phyloP scores from a whole-genome alignment of 2,888 invertebrate species.

The Eupithecia pulchellata region DNA sequence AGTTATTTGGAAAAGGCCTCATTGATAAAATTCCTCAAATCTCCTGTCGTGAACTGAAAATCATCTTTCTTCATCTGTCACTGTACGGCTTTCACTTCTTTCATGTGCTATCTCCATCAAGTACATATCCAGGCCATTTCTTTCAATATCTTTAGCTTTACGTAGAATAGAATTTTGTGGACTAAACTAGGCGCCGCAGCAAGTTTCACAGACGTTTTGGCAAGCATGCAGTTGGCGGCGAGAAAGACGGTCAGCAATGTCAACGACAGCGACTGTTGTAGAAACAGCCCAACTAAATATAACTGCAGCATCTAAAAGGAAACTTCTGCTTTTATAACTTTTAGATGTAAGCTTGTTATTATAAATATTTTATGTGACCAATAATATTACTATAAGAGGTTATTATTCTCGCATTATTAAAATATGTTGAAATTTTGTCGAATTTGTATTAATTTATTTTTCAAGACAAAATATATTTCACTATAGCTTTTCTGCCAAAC shows the following conservation, averaged over 20 bases:
- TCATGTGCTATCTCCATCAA: background rate
- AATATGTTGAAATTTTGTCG: too few relatives aligned
- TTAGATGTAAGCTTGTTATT: too few relatives aligned
- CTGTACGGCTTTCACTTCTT: background rate
- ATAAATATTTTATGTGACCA: too few relatives aligned
- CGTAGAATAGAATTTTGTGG: background rate
- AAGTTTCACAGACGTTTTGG: constrained; percentile 58
- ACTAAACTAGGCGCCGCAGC: constrained; percentile 39
- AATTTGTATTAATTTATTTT: too few relatives aligned
- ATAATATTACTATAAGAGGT: too few relatives aligned
- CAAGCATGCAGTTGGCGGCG: constrained; percentile 51
- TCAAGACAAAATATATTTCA: too few relatives aligned
- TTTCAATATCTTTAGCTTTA: too few relatives aligned
- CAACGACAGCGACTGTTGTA: background rate
- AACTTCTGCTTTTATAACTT: background rate
- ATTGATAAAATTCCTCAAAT: background rate
- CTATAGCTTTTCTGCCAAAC: too few relatives aligned
- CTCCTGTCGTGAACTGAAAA: background rate
- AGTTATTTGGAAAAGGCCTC: too few relatives aligned
- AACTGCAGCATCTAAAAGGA: background rate
- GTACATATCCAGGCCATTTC: background rate
- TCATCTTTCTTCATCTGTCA: background rate
- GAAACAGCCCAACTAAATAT: background rate
- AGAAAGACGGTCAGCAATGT: constrained; percentile 18
- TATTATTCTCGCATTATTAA: too few relatives aligned